Evolutionary conservation across 2,113 vertebrate genomes (phyloP), one percentile per base, ranked within the genome.

Genomic region (Phaethon lepturus): DNA sequence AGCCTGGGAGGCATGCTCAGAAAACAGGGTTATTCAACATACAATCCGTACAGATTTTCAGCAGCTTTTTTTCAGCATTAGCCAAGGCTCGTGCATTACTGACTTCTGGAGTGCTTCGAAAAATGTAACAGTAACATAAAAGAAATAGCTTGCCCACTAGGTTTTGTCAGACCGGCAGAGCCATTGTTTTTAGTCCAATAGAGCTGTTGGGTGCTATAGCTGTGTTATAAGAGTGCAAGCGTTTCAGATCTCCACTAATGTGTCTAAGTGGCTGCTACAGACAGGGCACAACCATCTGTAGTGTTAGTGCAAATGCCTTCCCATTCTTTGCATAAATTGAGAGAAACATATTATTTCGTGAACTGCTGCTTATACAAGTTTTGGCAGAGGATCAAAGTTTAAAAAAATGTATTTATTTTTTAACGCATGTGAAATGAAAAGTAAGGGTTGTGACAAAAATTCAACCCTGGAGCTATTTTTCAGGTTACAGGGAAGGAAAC

Each of bases 241-340:
- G 25, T 55, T 80, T 86, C 76, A 64, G 56, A 56, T 78, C 60
- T 64, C 75, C 42, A 56, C 59, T 33, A 14, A 87, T 64, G 69
- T 94, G 64, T 92, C 94, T 92, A 78, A 2, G 4, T 75, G 83
- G 60, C 53, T 87, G 83, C 67, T 81, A 49, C 40, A 92, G 95
- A 86, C 73, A 91, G 94, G 81, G 80, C 93, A 85, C 42, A 87
- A 74, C 91, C 93, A 95, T 96, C 93, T 95, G 91, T 64, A 85
- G 79, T 5, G 25, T 68, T 58, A 96, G 52, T 84, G 68, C 23
- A 88, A 93, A 83, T 68, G 64, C 86, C 89, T 91, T 81, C 56
- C 52, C 22, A 44, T 77, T 86, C 76, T 81, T 95, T 53, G 76
- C 94, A 95, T 93, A 95, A 94, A 95, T 94, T 92, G 92, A 60